A percentile compares a stretch with the other conserved stretches of the same genome.
Evolutionary conservation across 2,113 vertebrate genomes (phyloP).

Genomic region (Marmota flaviventris): DNA sequence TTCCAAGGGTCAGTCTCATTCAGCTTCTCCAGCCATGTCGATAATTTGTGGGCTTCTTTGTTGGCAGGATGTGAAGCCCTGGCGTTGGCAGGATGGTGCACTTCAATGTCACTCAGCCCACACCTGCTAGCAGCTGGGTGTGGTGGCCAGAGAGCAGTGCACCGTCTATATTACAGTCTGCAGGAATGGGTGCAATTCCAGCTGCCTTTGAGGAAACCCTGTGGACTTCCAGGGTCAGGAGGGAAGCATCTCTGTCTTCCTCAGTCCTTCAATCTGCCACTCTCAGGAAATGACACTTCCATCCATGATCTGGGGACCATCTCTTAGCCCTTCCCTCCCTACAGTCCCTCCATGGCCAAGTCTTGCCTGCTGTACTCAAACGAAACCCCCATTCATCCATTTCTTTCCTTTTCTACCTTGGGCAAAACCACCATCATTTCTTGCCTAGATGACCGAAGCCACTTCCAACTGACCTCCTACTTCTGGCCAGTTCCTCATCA

Average conservation of each 20-base stretch:
- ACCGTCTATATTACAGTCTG: accelerated
- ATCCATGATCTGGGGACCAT: not conserved
- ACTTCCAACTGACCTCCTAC: not conserved
- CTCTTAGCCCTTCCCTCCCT: not conserved
- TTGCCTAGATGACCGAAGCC: not conserved
- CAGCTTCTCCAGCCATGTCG: not conserved
- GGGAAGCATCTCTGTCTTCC: not conserved
- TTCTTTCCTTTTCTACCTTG: not conserved
- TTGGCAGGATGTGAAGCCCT: not conserved
- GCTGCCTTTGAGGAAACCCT: accelerated
- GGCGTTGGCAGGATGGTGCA: not conserved
- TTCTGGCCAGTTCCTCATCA: not conserved
- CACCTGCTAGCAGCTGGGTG: accelerated
- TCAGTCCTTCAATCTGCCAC: not conserved
- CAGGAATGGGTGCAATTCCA: not conserved
- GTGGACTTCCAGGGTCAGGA: not conserved
- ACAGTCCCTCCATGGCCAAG: too few species aligned
- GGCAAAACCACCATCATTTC: not conserved
- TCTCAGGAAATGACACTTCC: not conserved
- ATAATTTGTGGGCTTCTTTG: not conserved
- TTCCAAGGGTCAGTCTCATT: not conserved
- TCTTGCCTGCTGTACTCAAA: not conserved
- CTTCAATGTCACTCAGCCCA: too few species aligned
- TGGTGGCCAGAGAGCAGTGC: not conserved
- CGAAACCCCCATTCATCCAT: not conserved